Evolutionary conservation across 2,113 vertebrate species (phyloP), one percentile per base, ranked within the genome.

Genomic region (Cheilinus undulatus): DNA sequence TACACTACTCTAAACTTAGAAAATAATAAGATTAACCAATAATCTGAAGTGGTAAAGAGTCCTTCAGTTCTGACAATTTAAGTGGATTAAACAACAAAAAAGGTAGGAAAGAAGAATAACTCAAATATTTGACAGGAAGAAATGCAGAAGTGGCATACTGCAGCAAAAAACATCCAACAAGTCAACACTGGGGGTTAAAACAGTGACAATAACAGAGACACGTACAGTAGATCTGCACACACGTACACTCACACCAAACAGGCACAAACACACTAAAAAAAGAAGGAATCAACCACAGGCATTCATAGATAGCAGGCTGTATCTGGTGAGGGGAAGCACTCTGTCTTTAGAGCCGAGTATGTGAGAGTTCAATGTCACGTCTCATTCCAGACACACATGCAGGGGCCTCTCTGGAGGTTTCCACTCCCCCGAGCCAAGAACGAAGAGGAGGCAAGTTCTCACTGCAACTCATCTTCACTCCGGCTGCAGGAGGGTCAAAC

Each of bases 331-430:
- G 59, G 51, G 26, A 8, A 17, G 49, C 15, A 17, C 30, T 78
- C 46, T 74, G 72, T 85, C 80, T 93, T 88, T 85, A 89, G 89
- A 92, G 87, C 72, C 51, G 46, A 94, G 86, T 85, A 80, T 86
- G 92, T 85, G 88, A 92, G 91, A 93, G 87, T 93, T 93, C 91
- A 95, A 92, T 93, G 92, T 87, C 76, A 85, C 77, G 40, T 62
- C 88, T 86, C 76, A 84, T 91, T 87, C 84, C 80, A 52, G 68
- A 80, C 85, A 59, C 59, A 87, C 84, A n/a, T n/a, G 88, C 86
- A 87, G 89, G 83, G 83, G 73, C 81, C 78, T 88, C 53, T 69
- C 78, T 54, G 73, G 80, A 86, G 87, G 82, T 70, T 83, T 85
- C 73, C 70, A 71, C 75, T 86, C 63, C 20, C n/a, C 48, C 1